Conservation (phyloP, 2,113 vertebrate species). For the Haplotaxodon microlepis region DNA sequence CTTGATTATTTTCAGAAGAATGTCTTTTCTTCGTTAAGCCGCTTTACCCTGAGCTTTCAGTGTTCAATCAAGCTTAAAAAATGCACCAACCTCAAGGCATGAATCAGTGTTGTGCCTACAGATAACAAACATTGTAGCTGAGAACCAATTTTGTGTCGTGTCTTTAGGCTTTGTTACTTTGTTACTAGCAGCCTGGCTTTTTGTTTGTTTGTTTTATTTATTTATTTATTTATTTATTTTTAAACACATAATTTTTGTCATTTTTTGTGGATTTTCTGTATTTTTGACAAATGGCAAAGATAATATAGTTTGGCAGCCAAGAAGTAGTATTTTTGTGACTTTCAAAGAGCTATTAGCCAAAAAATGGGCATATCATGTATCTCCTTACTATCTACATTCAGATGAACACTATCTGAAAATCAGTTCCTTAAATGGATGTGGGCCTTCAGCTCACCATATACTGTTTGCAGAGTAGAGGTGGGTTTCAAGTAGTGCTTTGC, state of each 20-base stretch:
- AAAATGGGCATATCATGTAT: background rate
- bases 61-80: background rate
- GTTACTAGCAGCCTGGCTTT: background rate
- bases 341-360: background rate
- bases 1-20: background rate
- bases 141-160: background rate
- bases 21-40: background rate
- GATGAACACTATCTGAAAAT: background rate
- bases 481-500: background rate
- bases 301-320: background rate
- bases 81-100: background rate
- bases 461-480: background rate
- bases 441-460: background rate
- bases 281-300: background rate
- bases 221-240: no score
- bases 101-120: background rate
- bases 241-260: background rate
- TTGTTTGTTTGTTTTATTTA: rapidly evolving
- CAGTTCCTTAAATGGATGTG: background rate
- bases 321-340: background rate
- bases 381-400: background rate
- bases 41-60: background rate
- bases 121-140: background rate
- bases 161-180: background rate
- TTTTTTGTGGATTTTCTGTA: background rate